phyloP scores from a whole-genome alignment of 2,797 vertebrate species.

The Cossypha niveicapilla region DNA sequence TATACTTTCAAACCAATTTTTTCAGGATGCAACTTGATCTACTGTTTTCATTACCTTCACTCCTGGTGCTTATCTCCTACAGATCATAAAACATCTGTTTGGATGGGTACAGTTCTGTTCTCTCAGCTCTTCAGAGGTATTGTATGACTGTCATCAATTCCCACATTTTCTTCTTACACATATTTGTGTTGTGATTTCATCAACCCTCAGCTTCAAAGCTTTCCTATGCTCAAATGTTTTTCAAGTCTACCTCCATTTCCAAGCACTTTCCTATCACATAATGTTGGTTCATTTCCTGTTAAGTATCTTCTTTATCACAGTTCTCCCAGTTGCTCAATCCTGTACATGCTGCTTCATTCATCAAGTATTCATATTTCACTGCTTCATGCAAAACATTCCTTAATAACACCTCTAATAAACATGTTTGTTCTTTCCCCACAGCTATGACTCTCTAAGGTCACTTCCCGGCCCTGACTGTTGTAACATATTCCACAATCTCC shows the following conservation, averaged over 20 bases:
- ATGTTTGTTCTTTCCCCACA: neutral
- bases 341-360: neutral
- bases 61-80: neutral
- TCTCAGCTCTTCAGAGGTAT: neutral
- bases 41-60: neutral
- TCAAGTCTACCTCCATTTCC: neutral
- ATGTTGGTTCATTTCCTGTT: slow-evolving; percentile 14
- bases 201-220: neutral
- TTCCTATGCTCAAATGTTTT: neutral
- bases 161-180: neutral
- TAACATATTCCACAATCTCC: neutral
- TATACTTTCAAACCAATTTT: neutral
- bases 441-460: neutral
- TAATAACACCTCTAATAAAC: neutral
- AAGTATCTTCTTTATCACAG: neutral
- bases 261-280: neutral
- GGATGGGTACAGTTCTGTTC: neutral
- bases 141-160: neutral
- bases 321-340: neutral
- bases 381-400: neutral
- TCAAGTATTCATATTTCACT: neutral
- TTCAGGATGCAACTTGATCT: neutral
- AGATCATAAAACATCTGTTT: neutral
- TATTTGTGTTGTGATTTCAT: neutral
- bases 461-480: neutral